phyloP scores from a whole-genome alignment of 2,888 invertebrate species.

The Drosophila birchii region DNA sequence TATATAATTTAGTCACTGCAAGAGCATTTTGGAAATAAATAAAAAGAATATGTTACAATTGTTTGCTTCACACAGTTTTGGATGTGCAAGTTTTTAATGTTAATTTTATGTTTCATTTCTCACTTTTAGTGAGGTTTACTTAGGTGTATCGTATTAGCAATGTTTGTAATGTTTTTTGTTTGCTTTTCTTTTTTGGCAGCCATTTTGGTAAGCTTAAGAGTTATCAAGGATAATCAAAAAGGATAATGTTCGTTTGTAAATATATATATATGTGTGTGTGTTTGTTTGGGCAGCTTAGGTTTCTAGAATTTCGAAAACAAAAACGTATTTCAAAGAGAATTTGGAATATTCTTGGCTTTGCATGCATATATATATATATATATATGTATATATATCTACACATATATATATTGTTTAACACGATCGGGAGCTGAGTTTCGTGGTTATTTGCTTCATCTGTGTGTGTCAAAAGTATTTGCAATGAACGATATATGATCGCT shows the following conservation, averaged over 20 bases:
- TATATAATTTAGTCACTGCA: neutral
- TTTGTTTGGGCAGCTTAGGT: constrained; percentile 17
- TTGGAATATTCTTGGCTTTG: constrained; percentile 16
- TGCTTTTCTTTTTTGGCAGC: constrained; percentile 57
- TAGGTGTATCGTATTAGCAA: constrained; percentile 62
- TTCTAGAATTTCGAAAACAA: constrained; percentile 16
- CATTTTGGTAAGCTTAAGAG: constrained; percentile 50
- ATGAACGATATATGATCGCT: constrained; percentile 3
- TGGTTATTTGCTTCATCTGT: constrained; percentile 17
- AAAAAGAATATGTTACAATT: constrained; percentile 69
- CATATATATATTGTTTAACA: constrained; percentile 9
- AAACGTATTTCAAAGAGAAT: neutral
- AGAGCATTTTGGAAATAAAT: constrained; percentile 41
- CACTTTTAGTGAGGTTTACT: constrained; percentile 58
- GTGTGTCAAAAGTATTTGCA: constrained; percentile 13
- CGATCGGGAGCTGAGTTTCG: constrained; percentile 12
- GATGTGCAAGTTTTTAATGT: constrained; percentile 49
- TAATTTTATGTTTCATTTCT: constrained; percentile 61
- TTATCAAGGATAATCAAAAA: constrained; percentile 22
- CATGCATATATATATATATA: constrained; percentile 41
- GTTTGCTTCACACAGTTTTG: constrained; percentile 56
- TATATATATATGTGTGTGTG: constrained; percentile 11
- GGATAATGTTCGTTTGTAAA: constrained; percentile 2
- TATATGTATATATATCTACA: constrained; percentile 1
- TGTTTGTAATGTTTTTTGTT: constrained; percentile 12